Evolutionary conservation across 2,113 vertebrate species (phyloP), one percentile per base, ranked within the genome.

Genomic region (Atlantisia rogersi): DNA sequence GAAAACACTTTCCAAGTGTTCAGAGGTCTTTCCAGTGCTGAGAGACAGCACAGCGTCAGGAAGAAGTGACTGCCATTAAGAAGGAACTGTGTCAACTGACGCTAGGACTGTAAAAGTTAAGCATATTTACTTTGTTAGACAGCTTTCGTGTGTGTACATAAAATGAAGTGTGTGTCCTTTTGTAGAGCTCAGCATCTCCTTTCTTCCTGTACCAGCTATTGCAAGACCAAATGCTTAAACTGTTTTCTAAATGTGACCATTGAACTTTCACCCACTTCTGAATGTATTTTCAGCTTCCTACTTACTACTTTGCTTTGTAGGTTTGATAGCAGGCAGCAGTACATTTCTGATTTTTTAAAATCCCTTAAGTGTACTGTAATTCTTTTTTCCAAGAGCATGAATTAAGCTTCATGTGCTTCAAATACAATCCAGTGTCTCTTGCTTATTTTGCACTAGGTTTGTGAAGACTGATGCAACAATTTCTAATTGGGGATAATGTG

Each of bases 241-340:
- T n/a, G 85, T 94, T 90, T 94, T 92, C 35, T 59, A 28, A 92
- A 39, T 94, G 81, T 78, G 65, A 67, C 48, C 63, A 28, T 5
- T 96, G 94, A 97, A 96, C 96, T 97, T 95, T 96, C 85, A 92
- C 96, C 95, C 59, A 91, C 86, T 97, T 95, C 40, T 76, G 58
- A 68, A 62, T 56, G 58, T 81, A 85, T 91, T 97, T 97, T 63
- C 81, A 91, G 88, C 77, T 67, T 76, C 74, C 56, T 81, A 31
- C 90, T 94, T 92, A 67, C 88, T 88, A 24, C 67, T 88, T 67
- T 81, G 53, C 92, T 64, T 52, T 74, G 31, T 31, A 85, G 73
- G 44, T 90, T 91, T 91, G 67, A 56, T 28, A 81, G 40, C 79
- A 25, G 19, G 52, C 78, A 83, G 81, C 83, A 91, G 73, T 50